These are phyloP conservation scores for Oryzias sinensis DNA, from an alignment of 2,797 vertebrate species.

Conservation along the genomic window DNA sequence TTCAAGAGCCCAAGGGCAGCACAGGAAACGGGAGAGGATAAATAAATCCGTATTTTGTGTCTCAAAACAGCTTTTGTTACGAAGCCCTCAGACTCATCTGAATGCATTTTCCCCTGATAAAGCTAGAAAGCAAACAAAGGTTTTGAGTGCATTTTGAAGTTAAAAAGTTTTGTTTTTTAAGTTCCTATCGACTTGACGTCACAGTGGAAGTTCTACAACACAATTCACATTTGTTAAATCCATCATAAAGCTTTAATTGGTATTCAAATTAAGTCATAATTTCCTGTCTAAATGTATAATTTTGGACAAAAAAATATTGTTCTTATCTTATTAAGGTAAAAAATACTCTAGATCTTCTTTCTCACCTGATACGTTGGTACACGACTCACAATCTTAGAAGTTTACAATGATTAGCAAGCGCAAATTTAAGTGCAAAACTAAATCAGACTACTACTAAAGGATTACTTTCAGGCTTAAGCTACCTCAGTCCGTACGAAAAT, in stretches of 20 bases:
- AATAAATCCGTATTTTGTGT: neutral
- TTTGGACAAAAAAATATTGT: constrained; percentile 27
- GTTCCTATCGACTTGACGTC: neutral
- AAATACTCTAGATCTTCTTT: constrained; percentile 34
- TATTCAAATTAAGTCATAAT: constrained; percentile 6
- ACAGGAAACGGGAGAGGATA: no score
- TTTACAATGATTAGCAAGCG: constrained; percentile 53
- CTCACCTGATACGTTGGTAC: constrained; percentile 15
- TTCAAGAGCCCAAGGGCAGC: no score
- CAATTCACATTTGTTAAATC: constrained; percentile 19
- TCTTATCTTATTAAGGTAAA: constrained; percentile 26
- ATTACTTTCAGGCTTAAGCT: constrained; percentile 51
- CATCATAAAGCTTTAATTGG: constrained; percentile 7
- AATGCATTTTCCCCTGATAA: neutral
- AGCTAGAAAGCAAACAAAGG: neutral
- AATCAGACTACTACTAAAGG: constrained; percentile 47
- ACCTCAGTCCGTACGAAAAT: constrained; percentile 58
- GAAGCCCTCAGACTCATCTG: neutral
- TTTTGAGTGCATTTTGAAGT: neutral
- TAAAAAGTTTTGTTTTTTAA: neutral
- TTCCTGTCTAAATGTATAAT: constrained; percentile 4
- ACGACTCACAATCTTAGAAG: constrained; percentile 40
- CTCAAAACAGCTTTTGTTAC: constrained; percentile 12
- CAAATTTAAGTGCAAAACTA: constrained; percentile 58
- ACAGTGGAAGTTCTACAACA: constrained; percentile 1